Percentiles rank a stretch among this genome's conserved stretches.
These are phyloP conservation scores for Diplolepis rosae DNA, from an alignment of 2,888 invertebrate genomes.

Conservation along the genomic window DNA sequence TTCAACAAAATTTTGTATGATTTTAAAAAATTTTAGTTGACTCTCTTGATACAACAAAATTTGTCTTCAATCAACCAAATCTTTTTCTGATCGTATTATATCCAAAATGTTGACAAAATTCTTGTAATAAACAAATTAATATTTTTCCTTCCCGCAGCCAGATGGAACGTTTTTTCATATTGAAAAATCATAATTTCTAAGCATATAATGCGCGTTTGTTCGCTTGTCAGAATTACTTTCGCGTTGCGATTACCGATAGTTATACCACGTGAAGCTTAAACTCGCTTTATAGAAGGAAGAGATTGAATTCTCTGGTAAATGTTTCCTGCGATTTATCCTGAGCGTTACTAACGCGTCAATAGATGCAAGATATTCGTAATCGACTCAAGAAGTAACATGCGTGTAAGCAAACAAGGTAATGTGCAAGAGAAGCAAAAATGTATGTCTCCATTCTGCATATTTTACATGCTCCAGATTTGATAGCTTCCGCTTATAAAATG, in stretches of 20 bases:
- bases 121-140: neutral
- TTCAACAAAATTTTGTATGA: too few species aligned
- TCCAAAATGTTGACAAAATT: neutral
- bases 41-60: too few species aligned
- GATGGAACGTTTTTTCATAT: slow-evolving; percentile 3
- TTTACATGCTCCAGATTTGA: neutral
- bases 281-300: neutral
- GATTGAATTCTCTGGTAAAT: slow-evolving; percentile 9
- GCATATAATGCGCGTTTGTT: slow-evolving; percentile 11
- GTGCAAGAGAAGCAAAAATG: neutral
- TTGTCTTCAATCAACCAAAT: too few species aligned
- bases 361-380: slow-evolving; percentile 10
- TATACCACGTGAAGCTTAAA: slow-evolving; percentile 11
- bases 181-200: neutral
- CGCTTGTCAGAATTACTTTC: slow-evolving; percentile 20
- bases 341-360: slow-evolving; percentile 22
- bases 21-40: too few species aligned
- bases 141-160: neutral
- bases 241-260: neutral
- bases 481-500: neutral
- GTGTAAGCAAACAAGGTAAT: slow-evolving; percentile 23
- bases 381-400: slow-evolving; percentile 24
- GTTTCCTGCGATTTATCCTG: neutral
- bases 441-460: slow-evolving; percentile 1
- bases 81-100: neutral